These are phyloP conservation scores for Pristionchus exspectatus DNA, from an alignment of 2,888 invertebrate species.

Conservation along the genomic window DNA sequence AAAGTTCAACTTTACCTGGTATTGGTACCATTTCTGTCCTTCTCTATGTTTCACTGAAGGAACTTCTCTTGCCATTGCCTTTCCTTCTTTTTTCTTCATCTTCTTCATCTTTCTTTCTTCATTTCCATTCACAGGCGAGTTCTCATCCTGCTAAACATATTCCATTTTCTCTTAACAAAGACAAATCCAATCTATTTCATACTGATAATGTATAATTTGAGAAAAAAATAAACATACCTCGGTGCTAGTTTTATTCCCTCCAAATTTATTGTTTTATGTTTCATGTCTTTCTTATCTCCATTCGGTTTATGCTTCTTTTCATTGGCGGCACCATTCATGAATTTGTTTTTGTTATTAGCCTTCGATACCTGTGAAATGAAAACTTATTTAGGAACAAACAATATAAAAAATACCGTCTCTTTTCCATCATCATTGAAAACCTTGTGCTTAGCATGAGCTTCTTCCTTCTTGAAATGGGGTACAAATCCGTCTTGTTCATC, in stretches of 20 bases:
- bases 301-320: not conserved
- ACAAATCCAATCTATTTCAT: not conserved
- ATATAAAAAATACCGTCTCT: not conserved
- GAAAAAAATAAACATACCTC: not conserved
- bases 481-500: not conserved
- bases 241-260: not conserved
- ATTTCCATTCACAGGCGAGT: not conserved
- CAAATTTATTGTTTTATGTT: not conserved
- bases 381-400: not conserved
- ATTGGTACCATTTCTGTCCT: conserved; percentile 70
- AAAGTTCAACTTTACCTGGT: conserved; percentile 60
- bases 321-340: not conserved
- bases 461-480: conserved; percentile 18
- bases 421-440: conserved; percentile 22
- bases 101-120: not conserved
- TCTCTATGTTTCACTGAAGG: conserved; percentile 68
- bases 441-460: not conserved
- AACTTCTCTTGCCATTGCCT: not conserved
- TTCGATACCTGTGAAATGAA: not conserved
- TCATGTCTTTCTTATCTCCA: not conserved
- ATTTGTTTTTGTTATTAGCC: not conserved
- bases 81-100: not conserved
- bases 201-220: not conserved
- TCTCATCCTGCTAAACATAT: not conserved
- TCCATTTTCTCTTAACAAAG: not conserved